phyloP scores from a whole-genome alignment of 2,113 vertebrate species.

The Gavialis gangeticus region DNA sequence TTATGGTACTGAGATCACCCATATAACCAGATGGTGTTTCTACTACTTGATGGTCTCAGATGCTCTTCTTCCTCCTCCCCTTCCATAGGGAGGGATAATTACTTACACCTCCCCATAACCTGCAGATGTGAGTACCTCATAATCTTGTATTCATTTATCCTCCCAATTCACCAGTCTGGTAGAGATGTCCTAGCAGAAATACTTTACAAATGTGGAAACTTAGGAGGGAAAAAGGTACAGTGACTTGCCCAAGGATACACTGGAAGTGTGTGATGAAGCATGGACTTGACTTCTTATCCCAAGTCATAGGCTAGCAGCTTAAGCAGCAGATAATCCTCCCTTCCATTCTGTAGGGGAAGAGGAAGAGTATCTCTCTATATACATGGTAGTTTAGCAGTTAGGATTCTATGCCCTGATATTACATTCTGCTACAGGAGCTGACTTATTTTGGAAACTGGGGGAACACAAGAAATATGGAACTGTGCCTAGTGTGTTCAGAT shows the following conservation, averaged over 20 bases:
- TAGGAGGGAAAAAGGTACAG: not conserved
- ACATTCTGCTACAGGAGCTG: not conserved
- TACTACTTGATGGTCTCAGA: not conserved
- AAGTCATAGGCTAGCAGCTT: not conserved
- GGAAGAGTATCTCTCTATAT: no score
- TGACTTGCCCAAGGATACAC: not conserved
- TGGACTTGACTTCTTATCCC: not conserved
- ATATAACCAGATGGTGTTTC: not conserved
- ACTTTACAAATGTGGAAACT: not conserved
- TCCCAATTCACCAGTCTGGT: not conserved
- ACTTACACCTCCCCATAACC: no score
- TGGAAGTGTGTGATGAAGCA: not conserved
- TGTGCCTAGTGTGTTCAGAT: not conserved
- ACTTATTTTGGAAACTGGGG: not conserved
- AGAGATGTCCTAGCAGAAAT: not conserved
- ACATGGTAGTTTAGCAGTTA: not conserved
- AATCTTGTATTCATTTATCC: slow-evolving; percentile 37
- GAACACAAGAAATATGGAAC: not conserved
- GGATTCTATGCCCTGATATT: not conserved
- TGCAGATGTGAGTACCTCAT: not conserved
- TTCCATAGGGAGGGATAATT: not conserved
- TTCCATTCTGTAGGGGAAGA: not conserved
- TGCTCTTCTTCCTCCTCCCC: not conserved
- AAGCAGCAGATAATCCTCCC: not conserved
- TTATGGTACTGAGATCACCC: no score